These are phyloP conservation scores for Pontoporia blainvillei DNA, from an alignment of 2,113 vertebrate species.

Conservation along the genomic window DNA sequence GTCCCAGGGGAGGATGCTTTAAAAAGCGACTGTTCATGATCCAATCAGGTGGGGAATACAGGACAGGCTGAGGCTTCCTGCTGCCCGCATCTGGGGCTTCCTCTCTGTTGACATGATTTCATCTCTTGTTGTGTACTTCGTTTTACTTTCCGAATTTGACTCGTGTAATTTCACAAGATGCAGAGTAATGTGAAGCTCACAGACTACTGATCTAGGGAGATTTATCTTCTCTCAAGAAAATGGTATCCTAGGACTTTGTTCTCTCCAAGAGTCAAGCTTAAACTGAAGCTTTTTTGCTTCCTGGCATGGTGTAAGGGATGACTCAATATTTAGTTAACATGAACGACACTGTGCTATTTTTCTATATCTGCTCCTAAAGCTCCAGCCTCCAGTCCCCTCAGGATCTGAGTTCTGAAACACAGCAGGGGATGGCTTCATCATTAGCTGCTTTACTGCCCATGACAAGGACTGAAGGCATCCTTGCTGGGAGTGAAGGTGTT, in stretches of 20 bases:
- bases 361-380: neutral
- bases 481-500: neutral
- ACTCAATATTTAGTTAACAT: neutral
- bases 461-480: neutral
- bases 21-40: too few relatives aligned
- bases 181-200: neutral
- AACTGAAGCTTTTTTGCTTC: neutral
- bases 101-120: neutral
- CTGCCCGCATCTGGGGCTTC: too few relatives aligned
- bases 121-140: neutral
- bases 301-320: neutral
- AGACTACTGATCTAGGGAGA: neutral
- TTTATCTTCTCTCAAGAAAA: neutral
- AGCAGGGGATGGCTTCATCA: neutral
- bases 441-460: neutral
- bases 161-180: neutral
- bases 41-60: neutral
- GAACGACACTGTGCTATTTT: neutral
- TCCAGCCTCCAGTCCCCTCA: neutral
- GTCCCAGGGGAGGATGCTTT: neutral
- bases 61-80: too few relatives aligned
- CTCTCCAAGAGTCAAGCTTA: neutral
- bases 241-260: rapidly evolving
- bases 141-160: neutral
- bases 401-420: neutral